A percentile compares a stretch with the other conserved stretches of the same genome.
These are phyloP conservation scores for Malacoraja senta DNA, from an alignment of 2,797 vertebrate genomes.

Conservation along the genomic window DNA sequence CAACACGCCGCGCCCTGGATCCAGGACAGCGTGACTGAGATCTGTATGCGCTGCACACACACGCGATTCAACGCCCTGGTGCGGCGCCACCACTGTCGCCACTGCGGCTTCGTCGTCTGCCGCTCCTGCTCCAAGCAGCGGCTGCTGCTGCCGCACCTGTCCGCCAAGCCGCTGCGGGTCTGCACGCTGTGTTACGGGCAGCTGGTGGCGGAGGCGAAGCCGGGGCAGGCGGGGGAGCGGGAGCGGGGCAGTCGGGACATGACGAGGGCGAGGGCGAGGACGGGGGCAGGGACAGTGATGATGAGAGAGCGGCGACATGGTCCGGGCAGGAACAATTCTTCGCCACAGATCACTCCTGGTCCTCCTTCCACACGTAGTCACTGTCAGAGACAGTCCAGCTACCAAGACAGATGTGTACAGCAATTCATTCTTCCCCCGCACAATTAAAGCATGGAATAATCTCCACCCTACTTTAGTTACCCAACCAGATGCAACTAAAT, in stretches of 20 bases:
- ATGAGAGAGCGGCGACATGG: conserved; percentile 55
- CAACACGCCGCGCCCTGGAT: conserved; percentile 76
- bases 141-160: conserved; percentile 65
- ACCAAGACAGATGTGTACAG: too few species aligned
- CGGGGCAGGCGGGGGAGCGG: too few species aligned
- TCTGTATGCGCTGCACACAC: conserved; percentile 83
- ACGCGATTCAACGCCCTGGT: conserved; percentile 62
- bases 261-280: conserved; percentile 48
- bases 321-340: conserved; percentile 56
- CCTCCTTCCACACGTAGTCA: conserved; percentile 55
- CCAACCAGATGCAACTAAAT: too few species aligned
- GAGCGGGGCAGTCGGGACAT: too few species aligned
- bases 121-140: conserved; percentile 68
- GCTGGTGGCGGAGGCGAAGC: conserved; percentile 49
- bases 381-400: too few species aligned
- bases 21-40: conserved; percentile 69
- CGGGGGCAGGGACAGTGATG: conserved; percentile 52
- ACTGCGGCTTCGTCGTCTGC: conserved; percentile 83
- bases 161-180: conserved; percentile 65
- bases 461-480: too few species aligned
- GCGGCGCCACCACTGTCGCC: conserved; percentile 81
- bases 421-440: too few species aligned
- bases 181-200: conserved; percentile 64
- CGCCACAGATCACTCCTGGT: conserved; percentile 55
- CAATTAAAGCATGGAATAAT: too few species aligned